Percentiles rank a stretch among this genome's conserved stretches.
Evolutionary conservation across 2,888 invertebrate species (phyloP).

Genomic region (Hoplodrina blanda): DNA sequence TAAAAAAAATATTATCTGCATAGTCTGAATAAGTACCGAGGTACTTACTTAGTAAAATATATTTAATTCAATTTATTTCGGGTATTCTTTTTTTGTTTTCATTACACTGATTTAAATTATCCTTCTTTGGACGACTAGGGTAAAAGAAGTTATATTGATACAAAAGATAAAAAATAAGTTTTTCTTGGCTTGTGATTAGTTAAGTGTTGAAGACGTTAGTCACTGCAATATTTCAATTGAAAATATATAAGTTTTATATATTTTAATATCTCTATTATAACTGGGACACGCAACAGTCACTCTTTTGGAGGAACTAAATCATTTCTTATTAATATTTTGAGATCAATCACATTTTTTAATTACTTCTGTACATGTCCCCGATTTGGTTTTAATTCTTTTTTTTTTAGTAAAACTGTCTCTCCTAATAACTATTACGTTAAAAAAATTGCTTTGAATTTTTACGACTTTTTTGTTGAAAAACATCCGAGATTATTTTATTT

Average conservation of each 20-base stretch:
- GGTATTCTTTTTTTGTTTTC: background rate
- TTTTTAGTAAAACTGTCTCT: slow-evolving; percentile 50
- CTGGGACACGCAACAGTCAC: slow-evolving; percentile 76
- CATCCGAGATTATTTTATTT: slow-evolving; percentile 38
- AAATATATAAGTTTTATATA: slow-evolving; percentile 62
- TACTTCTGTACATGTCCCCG: slow-evolving; percentile 69
- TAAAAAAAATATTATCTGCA: background rate
- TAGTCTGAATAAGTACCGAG: background rate
- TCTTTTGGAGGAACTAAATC: slow-evolving; percentile 83
- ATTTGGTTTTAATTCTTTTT: slow-evolving; percentile 58
- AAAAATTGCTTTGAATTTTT: slow-evolving; percentile 38
- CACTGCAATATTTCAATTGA: slow-evolving; percentile 49
- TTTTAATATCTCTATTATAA: slow-evolving; percentile 74
- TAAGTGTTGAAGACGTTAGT: slow-evolving; percentile 43
- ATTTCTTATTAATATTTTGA: slow-evolving; percentile 80
- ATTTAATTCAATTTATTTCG: background rate
- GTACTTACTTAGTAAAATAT: background rate
- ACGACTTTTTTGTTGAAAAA: slow-evolving; percentile 17
- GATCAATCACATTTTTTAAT: slow-evolving; percentile 80
- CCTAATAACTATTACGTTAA: slow-evolving; percentile 40
- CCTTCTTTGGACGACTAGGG: background rate
- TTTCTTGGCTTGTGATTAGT: slow-evolving; percentile 30
- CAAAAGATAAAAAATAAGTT: slow-evolving; percentile 1
- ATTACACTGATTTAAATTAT: slow-evolving; percentile 20
- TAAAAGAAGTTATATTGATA: slow-evolving; percentile 24